Evolutionary conservation across 1,140 invertebrate genomes (phyloP), one percentile per base, ranked within the genome.

Genomic region (Pinna nobilis): DNA sequence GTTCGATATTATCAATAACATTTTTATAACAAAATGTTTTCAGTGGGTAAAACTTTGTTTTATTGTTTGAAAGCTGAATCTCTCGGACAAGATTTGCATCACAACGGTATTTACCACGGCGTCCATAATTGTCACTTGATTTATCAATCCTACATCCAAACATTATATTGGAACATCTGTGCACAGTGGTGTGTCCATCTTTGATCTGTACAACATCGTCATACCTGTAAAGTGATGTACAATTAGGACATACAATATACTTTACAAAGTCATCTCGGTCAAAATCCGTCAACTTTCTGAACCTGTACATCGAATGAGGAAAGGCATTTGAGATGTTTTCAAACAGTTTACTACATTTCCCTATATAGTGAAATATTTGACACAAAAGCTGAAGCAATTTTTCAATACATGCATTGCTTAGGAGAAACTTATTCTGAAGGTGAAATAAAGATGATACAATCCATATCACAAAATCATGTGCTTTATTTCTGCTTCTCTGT

Each of bases 181-280:
- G 59, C 35, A 41, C 59, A 39, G 41, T 23, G 15, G 59, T 41
- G 5, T 37, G 7, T 30, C 59, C 59, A 61, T 61, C 33, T 15
- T 6, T 9, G 18, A 3, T 41, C 59, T 61, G 18, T 20, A 61
- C 59, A 9, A 61, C 59, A 61, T 61, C 59, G 11, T 25, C 20
- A 23, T 61, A 61, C 25, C 59, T 61, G 37, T 61, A 61, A 37
- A 61, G 59, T 39, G 59, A 32, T 35, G 35, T 61, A 20, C 55
- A 61, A 25, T 61, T 61, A 39, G 59, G 59, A 25, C 59, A 61
- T 20, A 61, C 59, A 39, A 61, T 61, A 23, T 23, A 41, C 59
- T 61, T 61, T 7, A 41, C 5, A 61, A 61, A 61, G 11, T 61
- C 3, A 61, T 61, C 59, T 13, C 35, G 32, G 35, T 60, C 59